These are phyloP conservation scores for Hydractinia symbiolongicarpus DNA, from an alignment of 30 jellyfish, hydroid and myxozoan genomes.

Conservation along the genomic window DNA sequence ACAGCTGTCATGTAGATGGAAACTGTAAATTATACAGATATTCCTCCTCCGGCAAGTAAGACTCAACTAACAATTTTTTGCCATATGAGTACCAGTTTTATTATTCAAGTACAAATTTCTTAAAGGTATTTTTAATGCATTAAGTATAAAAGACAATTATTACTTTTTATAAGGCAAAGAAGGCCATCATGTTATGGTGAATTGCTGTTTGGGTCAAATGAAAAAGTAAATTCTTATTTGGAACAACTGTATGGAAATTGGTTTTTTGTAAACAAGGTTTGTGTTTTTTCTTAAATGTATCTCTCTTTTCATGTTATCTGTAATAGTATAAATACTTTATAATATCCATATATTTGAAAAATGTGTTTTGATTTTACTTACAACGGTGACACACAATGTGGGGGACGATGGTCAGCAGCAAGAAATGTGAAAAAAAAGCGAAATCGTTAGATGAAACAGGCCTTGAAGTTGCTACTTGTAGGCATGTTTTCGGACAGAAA, in stretches of 20 bases:
- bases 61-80: not conserved
- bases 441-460: slow-evolving; percentile 35
- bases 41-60: slow-evolving; percentile 35
- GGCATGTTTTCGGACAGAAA: slow-evolving; percentile 23
- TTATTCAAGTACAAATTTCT: not conserved
- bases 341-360: not conserved
- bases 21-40: slow-evolving; percentile 35
- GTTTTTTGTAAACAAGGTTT: not conserved
- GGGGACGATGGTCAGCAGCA: slow-evolving; percentile 30
- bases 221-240: not conserved
- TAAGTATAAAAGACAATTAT: not conserved
- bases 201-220: not conserved
- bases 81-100: not conserved
- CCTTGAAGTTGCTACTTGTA: slow-evolving; percentile 27
- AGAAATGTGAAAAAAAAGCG: slow-evolving; percentile 5
- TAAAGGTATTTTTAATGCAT: not conserved
- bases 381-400: slow-evolving; percentile 12
- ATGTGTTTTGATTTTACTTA: not conserved
- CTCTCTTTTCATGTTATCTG: not conserved
- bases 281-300: not conserved
- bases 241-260: not conserved
- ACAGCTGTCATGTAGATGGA: slow-evolving; percentile 41
- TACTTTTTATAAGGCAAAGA: not conserved
- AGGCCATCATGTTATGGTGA: slow-evolving; percentile 5
- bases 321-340: not conserved